Conservation (phyloP, 2,888 invertebrate species). For the Prosopocoilus inquinatus region DNA sequence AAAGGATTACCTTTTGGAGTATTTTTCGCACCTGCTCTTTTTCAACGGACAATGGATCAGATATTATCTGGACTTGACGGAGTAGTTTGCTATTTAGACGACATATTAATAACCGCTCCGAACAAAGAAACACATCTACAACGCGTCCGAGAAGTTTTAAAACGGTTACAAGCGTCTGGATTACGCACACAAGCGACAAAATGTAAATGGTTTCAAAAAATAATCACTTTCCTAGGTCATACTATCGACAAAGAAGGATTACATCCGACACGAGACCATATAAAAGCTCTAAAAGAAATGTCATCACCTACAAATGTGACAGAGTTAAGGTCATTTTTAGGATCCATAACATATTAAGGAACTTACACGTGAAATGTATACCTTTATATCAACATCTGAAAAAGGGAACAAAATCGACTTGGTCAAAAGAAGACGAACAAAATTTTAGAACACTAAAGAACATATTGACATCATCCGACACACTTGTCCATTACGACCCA, state of each 20-base stretch:
- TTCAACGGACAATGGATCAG: constrained; percentile 3
- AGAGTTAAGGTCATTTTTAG: constrained; percentile 20
- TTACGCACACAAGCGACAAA: constrained; percentile 6
- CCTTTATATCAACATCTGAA: too few species aligned
- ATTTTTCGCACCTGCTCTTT: neutral
- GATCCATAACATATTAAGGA: too few species aligned
- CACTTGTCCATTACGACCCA: constrained; percentile 4
- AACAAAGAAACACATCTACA: neutral
- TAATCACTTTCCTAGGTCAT: constrained; percentile 21
- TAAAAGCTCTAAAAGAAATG: constrained; percentile 19
- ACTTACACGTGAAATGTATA: too few species aligned
- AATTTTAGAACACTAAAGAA: too few species aligned
- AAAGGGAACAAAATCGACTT: too few species aligned
- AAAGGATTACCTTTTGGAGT: constrained; percentile 5
- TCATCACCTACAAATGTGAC: constrained; percentile 11
- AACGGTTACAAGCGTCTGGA: neutral
- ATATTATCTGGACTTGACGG: neutral
- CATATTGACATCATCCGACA: too few species aligned
- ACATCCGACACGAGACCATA: constrained; percentile 16
- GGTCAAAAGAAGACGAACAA: too few species aligned
- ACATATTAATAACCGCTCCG: constrained; percentile 8
- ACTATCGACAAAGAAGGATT: constrained; percentile 19
- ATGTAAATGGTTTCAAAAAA: constrained; percentile 14
- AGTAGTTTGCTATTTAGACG: constrained; percentile 5
- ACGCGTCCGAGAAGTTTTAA: neutral